Percentiles rank a stretch among this genome's conserved stretches.
These are phyloP conservation scores for Cephus spinipes DNA, from an alignment of 2,888 invertebrate genomes.

Conservation along the genomic window DNA sequence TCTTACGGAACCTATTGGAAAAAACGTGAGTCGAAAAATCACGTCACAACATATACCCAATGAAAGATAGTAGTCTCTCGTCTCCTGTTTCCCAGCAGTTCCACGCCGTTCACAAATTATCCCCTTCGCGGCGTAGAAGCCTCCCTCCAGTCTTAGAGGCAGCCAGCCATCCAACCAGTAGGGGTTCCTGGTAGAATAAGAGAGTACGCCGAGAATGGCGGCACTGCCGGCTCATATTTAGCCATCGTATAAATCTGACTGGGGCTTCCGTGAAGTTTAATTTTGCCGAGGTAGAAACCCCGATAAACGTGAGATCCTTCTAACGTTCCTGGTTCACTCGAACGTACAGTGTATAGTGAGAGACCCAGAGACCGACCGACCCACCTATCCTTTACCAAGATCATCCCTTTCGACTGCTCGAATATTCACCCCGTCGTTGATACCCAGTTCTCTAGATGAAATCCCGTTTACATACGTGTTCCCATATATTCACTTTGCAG, in stretches of 20 bases:
- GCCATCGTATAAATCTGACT: slow-evolving; percentile 42
- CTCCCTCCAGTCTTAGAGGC: not conserved
- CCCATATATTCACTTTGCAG: not conserved
- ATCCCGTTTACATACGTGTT: not conserved
- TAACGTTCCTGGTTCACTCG: not conserved
- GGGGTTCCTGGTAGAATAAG: slow-evolving; percentile 1
- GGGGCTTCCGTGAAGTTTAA: slow-evolving; percentile 35
- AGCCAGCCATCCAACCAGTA: not conserved
- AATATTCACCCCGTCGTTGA: not conserved
- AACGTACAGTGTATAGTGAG: not conserved
- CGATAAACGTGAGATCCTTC: not conserved
- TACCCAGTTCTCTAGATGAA: not conserved
- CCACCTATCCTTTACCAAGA: not conserved
- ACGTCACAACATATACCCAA: slow-evolving; percentile 1
- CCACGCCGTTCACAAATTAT: slow-evolving; percentile 44
- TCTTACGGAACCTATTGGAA: no score
- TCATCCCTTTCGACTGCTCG: not conserved
- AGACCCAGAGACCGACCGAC: not conserved
- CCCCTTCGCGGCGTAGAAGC: slow-evolving; percentile 26
- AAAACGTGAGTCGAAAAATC: no score
- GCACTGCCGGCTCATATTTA: slow-evolving; percentile 43
- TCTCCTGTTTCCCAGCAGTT: slow-evolving; percentile 45
- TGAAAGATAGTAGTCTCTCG: slow-evolving; percentile 30
- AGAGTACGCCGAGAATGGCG: slow-evolving; percentile 31
- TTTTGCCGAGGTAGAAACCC: slow-evolving; percentile 24